These are phyloP conservation scores for Candidula unifasciata DNA, from an alignment of 2,888 invertebrate genomes.

Conservation along the genomic window DNA sequence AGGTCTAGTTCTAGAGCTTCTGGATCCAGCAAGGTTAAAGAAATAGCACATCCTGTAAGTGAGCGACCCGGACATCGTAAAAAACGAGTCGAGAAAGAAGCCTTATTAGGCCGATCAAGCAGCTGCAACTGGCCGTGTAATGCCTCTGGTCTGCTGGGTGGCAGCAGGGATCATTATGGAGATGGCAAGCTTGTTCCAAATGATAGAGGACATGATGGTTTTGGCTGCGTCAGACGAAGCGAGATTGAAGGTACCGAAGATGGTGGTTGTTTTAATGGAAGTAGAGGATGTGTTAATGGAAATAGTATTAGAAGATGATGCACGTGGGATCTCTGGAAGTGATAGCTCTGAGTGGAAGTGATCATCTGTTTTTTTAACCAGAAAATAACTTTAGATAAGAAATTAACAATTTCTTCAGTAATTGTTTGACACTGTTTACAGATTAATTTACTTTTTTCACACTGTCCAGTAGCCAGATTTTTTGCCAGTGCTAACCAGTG, in stretches of 20 bases:
- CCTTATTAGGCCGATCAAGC: background rate
- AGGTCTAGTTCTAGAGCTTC: background rate
- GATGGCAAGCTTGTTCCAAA: background rate
- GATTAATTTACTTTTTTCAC: background rate
- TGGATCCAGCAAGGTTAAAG: conserved; percentile 7
- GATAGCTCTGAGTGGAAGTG: background rate
- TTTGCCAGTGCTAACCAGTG: no score
- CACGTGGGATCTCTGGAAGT: background rate
- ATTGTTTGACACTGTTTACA: background rate
- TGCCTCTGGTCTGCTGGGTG: conserved; percentile 12
- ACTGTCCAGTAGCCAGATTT: no score
- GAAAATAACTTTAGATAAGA: no score
- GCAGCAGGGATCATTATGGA: background rate
- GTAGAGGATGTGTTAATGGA: conserved; percentile 11
- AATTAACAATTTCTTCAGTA: no score
- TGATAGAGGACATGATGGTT: background rate
- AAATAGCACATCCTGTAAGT: background rate
- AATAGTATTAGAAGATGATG: background rate
- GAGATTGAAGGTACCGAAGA: background rate
- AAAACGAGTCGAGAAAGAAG: background rate
- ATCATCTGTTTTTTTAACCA: background rate
- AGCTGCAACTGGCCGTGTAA: background rate
- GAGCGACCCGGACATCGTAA: no score
- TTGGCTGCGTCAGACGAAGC: background rate
- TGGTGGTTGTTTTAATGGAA: conserved; percentile 18